These are phyloP conservation scores for Eulemur macaco DNA, from an alignment of 2,113 vertebrate genomes.

Conservation along the genomic window DNA sequence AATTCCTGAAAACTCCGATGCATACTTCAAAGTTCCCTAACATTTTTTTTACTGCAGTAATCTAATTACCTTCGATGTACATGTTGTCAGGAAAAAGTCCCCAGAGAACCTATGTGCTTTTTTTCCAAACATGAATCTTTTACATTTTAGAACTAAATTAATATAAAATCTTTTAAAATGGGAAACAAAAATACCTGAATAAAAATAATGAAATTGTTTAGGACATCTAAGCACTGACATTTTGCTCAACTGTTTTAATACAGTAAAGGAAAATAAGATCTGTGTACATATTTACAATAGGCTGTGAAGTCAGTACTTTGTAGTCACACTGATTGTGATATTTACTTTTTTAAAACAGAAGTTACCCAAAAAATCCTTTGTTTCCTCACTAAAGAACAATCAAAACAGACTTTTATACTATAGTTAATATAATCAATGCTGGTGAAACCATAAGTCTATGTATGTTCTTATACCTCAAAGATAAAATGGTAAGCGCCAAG, in stretches of 20 bases:
- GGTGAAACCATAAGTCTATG: not conserved
- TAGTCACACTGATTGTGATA: not conserved
- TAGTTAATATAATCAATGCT: not conserved
- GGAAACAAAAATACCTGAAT: slow-evolving; percentile 27
- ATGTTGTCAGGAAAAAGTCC: not conserved
- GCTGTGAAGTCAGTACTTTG: not conserved
- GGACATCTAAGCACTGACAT: not conserved
- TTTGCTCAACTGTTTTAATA: not conserved
- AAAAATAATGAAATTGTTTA: slow-evolving; percentile 5
- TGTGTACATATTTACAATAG: not conserved
- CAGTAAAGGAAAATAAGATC: slow-evolving; percentile 5
- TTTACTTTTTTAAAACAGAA: slow-evolving; percentile 19
- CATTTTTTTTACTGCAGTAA: slow-evolving; percentile 24
- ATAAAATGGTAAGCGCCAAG: not conserved
- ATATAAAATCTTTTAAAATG: slow-evolving; percentile 30
- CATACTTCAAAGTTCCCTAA: slow-evolving; percentile 46
- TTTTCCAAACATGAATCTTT: slow-evolving; percentile 29
- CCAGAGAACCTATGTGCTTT: not conserved
- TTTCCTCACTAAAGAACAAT: slow-evolving; percentile 16
- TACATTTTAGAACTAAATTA: slow-evolving; percentile 40
- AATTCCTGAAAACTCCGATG: slow-evolving; percentile 66
- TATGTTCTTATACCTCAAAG: not conserved
- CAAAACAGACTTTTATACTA: not conserved
- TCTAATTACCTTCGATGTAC: slow-evolving; percentile 18
- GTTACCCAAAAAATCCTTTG: not conserved